Evolutionary conservation across 1,140 invertebrate species (phyloP).

Genomic region (Drosophila asahinai): DNA sequence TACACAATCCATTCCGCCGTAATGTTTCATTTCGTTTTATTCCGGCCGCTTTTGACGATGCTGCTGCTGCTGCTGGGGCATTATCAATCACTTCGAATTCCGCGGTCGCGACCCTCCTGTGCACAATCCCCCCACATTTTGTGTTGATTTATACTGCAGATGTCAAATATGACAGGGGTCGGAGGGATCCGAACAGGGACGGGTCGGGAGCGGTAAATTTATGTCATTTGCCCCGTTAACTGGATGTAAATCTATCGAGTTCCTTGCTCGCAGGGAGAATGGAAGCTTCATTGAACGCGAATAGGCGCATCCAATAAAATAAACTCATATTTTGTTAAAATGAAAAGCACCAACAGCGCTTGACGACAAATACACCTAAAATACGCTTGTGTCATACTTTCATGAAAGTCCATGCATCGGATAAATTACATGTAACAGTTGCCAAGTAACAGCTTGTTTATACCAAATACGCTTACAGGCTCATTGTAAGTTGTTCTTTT

Average conservation of each 20-base stretch:
- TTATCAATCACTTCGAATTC: slow-evolving; percentile 77
- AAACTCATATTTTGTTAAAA: slow-evolving; percentile 70
- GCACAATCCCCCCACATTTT: slow-evolving; percentile 42
- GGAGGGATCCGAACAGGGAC: slow-evolving; percentile 21
- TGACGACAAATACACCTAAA: slow-evolving; percentile 19
- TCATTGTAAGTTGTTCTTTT: slow-evolving; percentile 2
- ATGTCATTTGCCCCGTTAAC: slow-evolving; percentile 75
- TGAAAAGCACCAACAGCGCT: slow-evolving; percentile 29
- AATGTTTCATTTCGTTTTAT: slow-evolving; percentile 79
- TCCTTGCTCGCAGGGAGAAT: slow-evolving; percentile 10
- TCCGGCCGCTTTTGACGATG: slow-evolving; percentile 41
- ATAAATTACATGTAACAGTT: slow-evolving; percentile 27
- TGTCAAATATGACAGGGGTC: slow-evolving; percentile 78
- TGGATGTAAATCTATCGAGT: slow-evolving; percentile 56
- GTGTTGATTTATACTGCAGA: slow-evolving; percentile 72
- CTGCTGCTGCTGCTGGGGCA: slow-evolving; percentile 37
- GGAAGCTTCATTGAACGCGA: slow-evolving; percentile 36
- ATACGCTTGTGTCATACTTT: slow-evolving; percentile 18
- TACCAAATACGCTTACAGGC: neutral
- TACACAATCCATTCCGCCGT: slow-evolving; percentile 76
- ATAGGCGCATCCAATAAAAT: slow-evolving; percentile 55
- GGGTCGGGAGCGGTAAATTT: slow-evolving; percentile 43
- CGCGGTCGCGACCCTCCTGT: slow-evolving; percentile 12
- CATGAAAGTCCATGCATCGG: slow-evolving; percentile 5
- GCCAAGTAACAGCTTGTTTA: slow-evolving; percentile 27